These are phyloP conservation scores for Novumbra hubbsi DNA, from an alignment of 2,797 vertebrate genomes.

Conservation along the genomic window DNA sequence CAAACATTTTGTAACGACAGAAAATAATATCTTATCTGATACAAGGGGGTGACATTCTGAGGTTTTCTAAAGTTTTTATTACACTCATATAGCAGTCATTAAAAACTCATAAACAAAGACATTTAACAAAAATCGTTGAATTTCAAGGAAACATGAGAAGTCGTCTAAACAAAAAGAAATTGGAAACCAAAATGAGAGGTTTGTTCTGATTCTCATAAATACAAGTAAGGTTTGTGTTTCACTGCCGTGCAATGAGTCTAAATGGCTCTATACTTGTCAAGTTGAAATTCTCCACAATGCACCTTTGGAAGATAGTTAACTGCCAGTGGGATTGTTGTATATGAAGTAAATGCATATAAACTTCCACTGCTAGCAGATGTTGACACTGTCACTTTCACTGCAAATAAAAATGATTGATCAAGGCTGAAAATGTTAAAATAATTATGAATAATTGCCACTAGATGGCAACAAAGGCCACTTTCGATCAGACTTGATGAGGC, in stretches of 20 bases:
- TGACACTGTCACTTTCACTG: not conserved
- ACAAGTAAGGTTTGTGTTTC: no score
- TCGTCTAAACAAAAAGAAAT: no score
- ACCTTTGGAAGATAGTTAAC: no score
- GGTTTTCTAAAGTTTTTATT: not conserved
- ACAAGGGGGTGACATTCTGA: not conserved
- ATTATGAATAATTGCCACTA: conserved; percentile 76
- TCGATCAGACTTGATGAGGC: conserved; percentile 20
- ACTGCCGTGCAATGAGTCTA: no score
- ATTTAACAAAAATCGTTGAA: no score
- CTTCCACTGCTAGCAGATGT: not conserved
- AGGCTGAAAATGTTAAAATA: conserved; percentile 4
- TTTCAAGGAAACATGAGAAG: no score
- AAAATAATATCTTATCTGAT: not conserved
- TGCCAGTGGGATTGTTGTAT: not conserved
- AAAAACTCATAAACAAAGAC: no score
- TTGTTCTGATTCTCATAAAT: no score
- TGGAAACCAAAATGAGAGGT: no score
- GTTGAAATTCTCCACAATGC: no score
- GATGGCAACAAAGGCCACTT: conserved; percentile 65
- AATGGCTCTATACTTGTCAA: no score
- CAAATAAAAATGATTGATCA: not conserved
- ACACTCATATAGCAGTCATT: no score
- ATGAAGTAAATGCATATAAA: not conserved
- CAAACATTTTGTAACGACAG: not conserved